These are phyloP conservation scores for Sinocyclocheilus maitianheensis DNA, from an alignment of 2,113 vertebrate genomes.

Conservation along the genomic window DNA sequence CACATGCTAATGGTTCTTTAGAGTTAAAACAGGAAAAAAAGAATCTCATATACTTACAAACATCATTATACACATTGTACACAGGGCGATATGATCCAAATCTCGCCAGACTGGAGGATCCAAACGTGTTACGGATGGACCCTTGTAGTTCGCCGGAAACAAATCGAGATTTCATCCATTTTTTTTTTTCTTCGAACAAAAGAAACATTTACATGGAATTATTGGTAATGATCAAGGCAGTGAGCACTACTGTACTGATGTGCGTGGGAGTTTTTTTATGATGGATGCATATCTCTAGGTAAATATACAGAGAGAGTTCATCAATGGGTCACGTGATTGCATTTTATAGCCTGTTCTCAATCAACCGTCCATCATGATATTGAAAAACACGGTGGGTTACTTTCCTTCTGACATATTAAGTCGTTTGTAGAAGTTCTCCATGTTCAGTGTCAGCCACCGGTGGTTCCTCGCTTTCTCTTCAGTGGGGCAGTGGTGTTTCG, in stretches of 20 bases:
- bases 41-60: constrained; percentile 42
- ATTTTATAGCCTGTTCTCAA: neutral
- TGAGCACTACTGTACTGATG: constrained; percentile 10
- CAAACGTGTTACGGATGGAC: neutral
- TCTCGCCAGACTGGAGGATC: neutral
- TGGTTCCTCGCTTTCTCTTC: neutral
- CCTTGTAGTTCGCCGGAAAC: neutral
- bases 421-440: neutral
- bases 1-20: constrained; percentile 19
- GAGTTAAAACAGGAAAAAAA: constrained; percentile 38
- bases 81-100: neutral
- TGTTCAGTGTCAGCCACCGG: neutral
- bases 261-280: constrained; percentile 3
- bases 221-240: neutral
- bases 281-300: constrained; percentile 5
- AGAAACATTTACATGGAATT: constrained; percentile 23
- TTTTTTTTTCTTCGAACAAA: neutral
- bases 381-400: neutral
- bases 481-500: neutral
- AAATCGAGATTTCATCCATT: constrained; percentile 29
- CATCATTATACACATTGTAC: constrained; percentile 38
- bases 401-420: neutral
- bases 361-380: neutral
- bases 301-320: constrained; percentile 44
- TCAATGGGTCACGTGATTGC: neutral